phyloP scores from a whole-genome alignment of 2,113 vertebrate genomes.

The Falcunculus frontatus region DNA sequence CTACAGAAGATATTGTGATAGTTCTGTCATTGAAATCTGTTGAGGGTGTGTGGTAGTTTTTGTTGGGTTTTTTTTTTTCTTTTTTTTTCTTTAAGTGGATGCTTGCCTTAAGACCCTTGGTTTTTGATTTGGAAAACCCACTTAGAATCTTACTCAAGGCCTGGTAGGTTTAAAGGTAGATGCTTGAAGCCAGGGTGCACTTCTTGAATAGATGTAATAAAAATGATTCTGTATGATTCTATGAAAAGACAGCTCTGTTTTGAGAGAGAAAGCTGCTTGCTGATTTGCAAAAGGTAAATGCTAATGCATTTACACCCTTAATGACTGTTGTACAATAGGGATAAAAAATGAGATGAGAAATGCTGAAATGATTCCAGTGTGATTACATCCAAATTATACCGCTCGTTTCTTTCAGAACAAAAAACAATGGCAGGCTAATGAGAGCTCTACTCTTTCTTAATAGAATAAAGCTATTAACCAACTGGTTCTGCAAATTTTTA shows the following conservation, averaged over 20 bases:
- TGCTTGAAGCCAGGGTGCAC: background rate
- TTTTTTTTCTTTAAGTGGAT: background rate
- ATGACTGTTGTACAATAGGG: background rate
- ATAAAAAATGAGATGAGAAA: constrained; percentile 7
- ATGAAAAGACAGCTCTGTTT: background rate
- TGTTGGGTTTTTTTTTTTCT: background rate
- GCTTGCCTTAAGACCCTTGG: background rate
- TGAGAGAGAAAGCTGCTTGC: background rate
- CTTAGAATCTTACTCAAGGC: background rate
- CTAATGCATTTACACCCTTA: background rate
- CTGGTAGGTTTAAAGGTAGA: background rate
- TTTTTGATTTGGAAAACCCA: background rate
- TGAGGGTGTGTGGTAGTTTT: background rate
- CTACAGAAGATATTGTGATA: background rate
- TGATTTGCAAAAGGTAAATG: background rate
- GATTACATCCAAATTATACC: constrained; percentile 22
- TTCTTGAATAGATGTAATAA: background rate
- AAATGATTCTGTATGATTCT: background rate
- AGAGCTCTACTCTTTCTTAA: background rate
- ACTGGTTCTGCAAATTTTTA: background rate
- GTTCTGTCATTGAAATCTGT: background rate
- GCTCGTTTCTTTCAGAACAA: background rate
- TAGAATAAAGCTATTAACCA: constrained; percentile 10
- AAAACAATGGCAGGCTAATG: constrained; percentile 8
- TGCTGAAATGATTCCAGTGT: constrained; percentile 12